Conservation (phyloP, 1,140 invertebrate species). For the Littorina saxatilis region DNA sequence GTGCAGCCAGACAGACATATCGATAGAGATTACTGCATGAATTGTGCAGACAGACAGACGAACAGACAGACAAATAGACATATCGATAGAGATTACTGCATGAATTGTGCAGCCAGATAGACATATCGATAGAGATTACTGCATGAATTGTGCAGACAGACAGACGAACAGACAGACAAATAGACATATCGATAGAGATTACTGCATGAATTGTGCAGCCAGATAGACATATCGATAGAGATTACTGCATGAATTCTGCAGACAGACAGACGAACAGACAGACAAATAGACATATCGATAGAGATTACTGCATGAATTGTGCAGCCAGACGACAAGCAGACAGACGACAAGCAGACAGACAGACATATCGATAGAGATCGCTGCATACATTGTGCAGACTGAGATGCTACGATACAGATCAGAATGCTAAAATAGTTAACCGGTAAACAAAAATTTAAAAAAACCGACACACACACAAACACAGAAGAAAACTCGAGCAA, state of each 20-base stretch:
- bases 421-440: neutral
- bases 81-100: too few relatives aligned
- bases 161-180: neutral
- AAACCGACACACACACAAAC: too few relatives aligned
- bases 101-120: neutral
- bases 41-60: neutral
- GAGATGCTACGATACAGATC: neutral
- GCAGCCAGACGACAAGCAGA: neutral
- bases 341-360: constrained; percentile 1
- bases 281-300: neutral
- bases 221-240: neutral
- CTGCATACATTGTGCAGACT: too few relatives aligned
- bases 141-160: neutral
- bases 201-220: too few relatives aligned
- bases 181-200: neutral
- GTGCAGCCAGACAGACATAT: neutral
- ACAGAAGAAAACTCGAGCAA: too few relatives aligned
- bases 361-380: constrained; percentile 1
- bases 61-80: neutral
- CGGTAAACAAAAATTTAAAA: neutral
- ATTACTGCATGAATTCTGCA: too few relatives aligned
- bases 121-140: neutral
- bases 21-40: too few relatives aligned
- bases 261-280: neutral
- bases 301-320: too few relatives aligned